Conservation (phyloP, 2,888 invertebrate species). For the Oscheius sp. region DNA sequence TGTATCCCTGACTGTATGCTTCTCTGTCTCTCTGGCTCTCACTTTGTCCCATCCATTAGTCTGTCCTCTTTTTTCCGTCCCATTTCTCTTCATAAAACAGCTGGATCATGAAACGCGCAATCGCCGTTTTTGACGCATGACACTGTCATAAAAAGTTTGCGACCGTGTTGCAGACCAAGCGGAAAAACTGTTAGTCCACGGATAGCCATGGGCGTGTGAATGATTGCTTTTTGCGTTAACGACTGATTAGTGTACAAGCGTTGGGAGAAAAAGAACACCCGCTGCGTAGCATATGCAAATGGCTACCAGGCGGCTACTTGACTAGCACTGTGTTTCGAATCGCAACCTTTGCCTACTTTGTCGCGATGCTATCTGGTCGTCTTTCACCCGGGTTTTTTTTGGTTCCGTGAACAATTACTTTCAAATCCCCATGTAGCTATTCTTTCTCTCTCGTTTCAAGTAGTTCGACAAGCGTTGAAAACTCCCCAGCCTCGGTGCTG, state of each 20-base stretch:
- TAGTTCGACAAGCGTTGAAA: too few species aligned
- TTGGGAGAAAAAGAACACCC: background rate
- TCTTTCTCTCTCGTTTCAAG: too few species aligned
- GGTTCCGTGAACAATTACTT: too few species aligned
- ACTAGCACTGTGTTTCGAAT: conserved; percentile 22
- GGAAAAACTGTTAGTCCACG: conserved; percentile 28
- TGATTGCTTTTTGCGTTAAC: background rate
- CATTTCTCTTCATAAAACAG: conserved; percentile 16
- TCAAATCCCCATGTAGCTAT: too few species aligned
- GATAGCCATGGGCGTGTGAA: background rate
- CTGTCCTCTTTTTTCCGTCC: too few species aligned
- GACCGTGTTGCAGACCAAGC: background rate
- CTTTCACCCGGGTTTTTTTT: conserved; percentile 17
- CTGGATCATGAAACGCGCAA: conserved; percentile 4
- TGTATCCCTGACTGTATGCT: too few species aligned
- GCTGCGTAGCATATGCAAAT: conserved; percentile 26
- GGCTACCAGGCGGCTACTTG: background rate
- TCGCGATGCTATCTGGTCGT: conserved; percentile 19
- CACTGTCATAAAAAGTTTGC: conserved; percentile 8
- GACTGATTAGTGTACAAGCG: too few species aligned
- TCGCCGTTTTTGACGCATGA: conserved; percentile 13
- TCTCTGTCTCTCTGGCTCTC: too few species aligned
- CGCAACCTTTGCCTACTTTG: conserved; percentile 37
- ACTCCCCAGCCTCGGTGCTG: background rate
- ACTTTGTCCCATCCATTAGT: too few species aligned